A percentile compares a stretch with the other conserved stretches of the same genome.
Evolutionary conservation across 2,797 vertebrate species (phyloP).

Genomic region (Acanthis flammea): DNA sequence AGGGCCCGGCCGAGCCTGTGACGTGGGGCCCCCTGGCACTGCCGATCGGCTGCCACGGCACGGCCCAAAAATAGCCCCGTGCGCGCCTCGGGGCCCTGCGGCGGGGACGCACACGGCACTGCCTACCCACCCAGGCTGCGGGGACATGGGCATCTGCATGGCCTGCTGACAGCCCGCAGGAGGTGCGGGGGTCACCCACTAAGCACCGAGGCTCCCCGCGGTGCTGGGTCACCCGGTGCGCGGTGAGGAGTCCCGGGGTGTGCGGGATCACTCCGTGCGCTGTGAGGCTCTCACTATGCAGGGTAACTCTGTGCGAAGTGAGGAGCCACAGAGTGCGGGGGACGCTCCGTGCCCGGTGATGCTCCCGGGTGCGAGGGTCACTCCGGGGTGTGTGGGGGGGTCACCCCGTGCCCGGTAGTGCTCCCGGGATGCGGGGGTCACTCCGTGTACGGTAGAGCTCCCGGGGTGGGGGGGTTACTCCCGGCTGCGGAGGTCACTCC

Average conservation of each 20-base stretch:
- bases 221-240: background rate
- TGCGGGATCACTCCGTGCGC: background rate
- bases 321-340: too few species aligned
- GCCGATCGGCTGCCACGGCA: background rate
- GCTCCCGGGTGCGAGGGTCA: background rate
- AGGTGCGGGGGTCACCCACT: background rate
- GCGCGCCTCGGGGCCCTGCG: background rate
- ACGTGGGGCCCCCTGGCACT: slow-evolving; percentile 2
- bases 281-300: background rate
- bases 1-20: background rate
- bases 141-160: background rate
- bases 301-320: background rate
- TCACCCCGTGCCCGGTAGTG: too few species aligned
- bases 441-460: too few species aligned
- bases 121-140: too few species aligned
- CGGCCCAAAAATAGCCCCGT: slow-evolving; percentile 19
- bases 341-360: too few species aligned
- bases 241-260: background rate
- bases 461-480: background rate
- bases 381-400: too few species aligned
- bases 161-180: background rate
- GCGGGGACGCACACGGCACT: background rate
- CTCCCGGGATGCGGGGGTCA: too few species aligned
- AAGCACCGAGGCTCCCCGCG: background rate
- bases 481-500: background rate